A percentile compares a stretch with the other conserved stretches of the same genome.
phyloP scores from a whole-genome alignment of 2,797 vertebrate genomes.

The Gila robusta region DNA sequence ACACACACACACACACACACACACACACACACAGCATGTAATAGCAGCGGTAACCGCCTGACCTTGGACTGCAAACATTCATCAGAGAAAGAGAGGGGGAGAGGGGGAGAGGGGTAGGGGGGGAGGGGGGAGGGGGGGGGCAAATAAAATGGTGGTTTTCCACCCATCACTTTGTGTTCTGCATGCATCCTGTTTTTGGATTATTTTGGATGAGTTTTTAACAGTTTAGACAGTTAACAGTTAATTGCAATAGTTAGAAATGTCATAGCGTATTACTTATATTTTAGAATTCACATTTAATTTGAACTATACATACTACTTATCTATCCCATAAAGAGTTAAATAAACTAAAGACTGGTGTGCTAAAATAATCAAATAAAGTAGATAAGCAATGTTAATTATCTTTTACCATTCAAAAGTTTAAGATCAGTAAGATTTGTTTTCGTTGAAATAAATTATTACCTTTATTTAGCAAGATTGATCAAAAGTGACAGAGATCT shows the following conservation, averaged over 20 bases:
- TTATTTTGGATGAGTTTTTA: not conserved
- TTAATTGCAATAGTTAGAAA: not conserved
- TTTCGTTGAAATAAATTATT: no score
- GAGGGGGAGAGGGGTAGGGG: no score
- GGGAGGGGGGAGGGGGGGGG: not conserved
- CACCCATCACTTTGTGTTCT: not conserved
- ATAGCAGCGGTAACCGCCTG: conserved; percentile 55
- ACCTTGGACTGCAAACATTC: conserved; percentile 62
- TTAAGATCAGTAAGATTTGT: not conserved
- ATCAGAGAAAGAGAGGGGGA: conserved; percentile 1
- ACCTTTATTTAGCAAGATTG: not conserved
- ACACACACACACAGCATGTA: conserved; percentile 13
- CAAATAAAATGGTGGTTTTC: conserved; percentile 60
- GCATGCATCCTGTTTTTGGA: not conserved
- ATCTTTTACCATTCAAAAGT: not conserved
- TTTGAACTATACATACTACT: not conserved
- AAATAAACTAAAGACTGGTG: not conserved
- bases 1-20: conserved; percentile 27
- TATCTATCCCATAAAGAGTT: not conserved
- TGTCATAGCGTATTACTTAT: not conserved
- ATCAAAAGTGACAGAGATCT: not conserved
- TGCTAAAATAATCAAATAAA: not conserved
- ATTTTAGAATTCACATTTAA: conserved; percentile 3
- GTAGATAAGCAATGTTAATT: not conserved
- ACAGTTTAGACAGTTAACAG: not conserved